phyloP scores from a whole-genome alignment of 2,113 vertebrate species.

The Oryzias curvinotus region DNA sequence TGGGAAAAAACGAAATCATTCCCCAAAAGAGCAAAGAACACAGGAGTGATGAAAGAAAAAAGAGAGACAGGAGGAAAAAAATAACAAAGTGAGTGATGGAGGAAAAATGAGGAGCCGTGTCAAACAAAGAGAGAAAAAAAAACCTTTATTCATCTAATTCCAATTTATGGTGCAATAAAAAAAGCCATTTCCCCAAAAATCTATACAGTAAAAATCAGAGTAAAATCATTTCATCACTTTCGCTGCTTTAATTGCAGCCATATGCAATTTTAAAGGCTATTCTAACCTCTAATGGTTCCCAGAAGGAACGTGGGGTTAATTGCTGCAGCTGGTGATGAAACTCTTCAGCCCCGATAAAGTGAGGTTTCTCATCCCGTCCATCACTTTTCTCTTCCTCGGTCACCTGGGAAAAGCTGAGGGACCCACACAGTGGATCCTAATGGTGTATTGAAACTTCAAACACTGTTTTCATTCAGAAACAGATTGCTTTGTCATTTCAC shows the following conservation, averaged over 20 bases:
- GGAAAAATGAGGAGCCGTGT: neutral
- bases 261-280: slow-evolving; percentile 79
- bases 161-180: slow-evolving; percentile 60
- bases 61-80: neutral
- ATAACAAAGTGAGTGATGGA: neutral
- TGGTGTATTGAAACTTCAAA: slow-evolving; percentile 2
- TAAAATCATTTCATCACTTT: slow-evolving; percentile 67
- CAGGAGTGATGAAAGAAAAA: neutral
- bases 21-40: neutral
- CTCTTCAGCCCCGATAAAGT: slow-evolving; percentile 49
- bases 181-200: slow-evolving; percentile 55
- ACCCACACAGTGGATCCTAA: slow-evolving; percentile 5
- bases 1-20: neutral
- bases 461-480: neutral
- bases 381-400: slow-evolving; percentile 18
- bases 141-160: slow-evolving; percentile 51
- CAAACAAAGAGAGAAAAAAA: slow-evolving; percentile 6
- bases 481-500: neutral
- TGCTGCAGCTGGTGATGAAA: slow-evolving; percentile 79
- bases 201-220: slow-evolving; percentile 53
- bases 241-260: slow-evolving; percentile 81
- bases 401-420: slow-evolving; percentile 33
- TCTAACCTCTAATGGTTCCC: slow-evolving; percentile 77
- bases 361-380: slow-evolving; percentile 46
- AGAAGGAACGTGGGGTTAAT: slow-evolving; percentile 78